Evolutionary conservation across 2,888 invertebrate genomes (phyloP).

Genomic region (Frankliniella intonsa): DNA sequence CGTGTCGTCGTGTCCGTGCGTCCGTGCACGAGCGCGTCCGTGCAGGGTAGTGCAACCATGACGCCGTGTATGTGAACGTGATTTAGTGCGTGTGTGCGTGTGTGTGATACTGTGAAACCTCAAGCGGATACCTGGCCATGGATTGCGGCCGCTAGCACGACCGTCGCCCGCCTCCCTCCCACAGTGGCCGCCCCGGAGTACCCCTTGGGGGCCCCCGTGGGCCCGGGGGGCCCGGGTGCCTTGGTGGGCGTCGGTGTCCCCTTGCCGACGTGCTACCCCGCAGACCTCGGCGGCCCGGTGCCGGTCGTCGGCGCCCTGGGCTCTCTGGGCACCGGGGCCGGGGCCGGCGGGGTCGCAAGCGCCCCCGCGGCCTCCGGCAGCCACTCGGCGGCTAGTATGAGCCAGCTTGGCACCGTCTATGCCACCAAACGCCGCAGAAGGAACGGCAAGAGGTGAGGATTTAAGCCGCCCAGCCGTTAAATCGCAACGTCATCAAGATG

Average conservation of each 20-base stretch:
- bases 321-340: constrained; percentile 30
- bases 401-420: constrained; percentile 93
- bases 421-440: constrained; percentile 91
- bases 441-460: constrained; percentile 88
- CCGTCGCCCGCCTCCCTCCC: constrained; percentile 40
- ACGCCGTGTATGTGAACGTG: not conserved
- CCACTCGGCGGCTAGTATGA: constrained; percentile 51
- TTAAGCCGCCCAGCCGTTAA: not conserved
- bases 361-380: constrained; percentile 47
- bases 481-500: too few species aligned
- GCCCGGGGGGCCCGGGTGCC: constrained; percentile 44
- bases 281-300: constrained; percentile 28
- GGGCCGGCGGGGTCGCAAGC: constrained; percentile 37
- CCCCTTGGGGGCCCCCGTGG: constrained; percentile 41
- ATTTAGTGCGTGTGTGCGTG: not conserved
- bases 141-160: constrained; percentile 35
- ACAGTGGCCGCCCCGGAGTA: constrained; percentile 37
- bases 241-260: constrained; percentile 39
- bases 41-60: not conserved
- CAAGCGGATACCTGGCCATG: constrained; percentile 32
- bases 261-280: constrained; percentile 27
- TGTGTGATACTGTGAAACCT: not conserved
- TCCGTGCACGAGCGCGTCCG: constrained; percentile 13
- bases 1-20: constrained; percentile 1
- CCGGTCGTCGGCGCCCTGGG: constrained; percentile 24